phyloP scores from a whole-genome alignment of 2,797 vertebrate genomes.

The Helarctos malayanus region DNA sequence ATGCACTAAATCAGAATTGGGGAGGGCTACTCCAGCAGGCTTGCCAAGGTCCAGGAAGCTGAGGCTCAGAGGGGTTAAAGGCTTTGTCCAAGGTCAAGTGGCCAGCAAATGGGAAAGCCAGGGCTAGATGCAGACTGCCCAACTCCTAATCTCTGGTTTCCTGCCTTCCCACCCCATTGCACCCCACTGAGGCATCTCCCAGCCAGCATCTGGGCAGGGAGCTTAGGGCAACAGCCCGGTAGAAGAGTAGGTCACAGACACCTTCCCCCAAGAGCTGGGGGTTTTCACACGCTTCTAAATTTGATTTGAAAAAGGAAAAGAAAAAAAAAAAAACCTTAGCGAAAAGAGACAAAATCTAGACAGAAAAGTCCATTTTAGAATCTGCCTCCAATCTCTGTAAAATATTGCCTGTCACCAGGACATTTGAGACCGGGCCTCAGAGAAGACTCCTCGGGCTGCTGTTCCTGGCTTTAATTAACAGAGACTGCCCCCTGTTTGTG shows the following conservation, averaged over 20 bases:
- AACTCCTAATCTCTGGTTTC: neutral
- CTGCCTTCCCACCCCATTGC: neutral
- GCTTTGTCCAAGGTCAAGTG: neutral
- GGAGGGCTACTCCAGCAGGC: neutral
- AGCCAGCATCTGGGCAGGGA: neutral
- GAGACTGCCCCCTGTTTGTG: constrained; percentile 84
- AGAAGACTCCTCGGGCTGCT: neutral
- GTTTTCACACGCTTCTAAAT: neutral
- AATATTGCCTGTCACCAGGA: constrained; percentile 45
- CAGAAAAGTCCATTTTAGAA: constrained; percentile 32
- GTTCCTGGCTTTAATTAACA: constrained; percentile 80
- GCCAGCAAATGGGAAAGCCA: neutral
- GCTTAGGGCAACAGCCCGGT: neutral
- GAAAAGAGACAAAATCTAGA: neutral
- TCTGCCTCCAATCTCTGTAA: constrained; percentile 13
- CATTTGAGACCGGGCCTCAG: neutral
- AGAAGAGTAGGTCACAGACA: neutral
- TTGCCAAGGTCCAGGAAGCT: neutral
- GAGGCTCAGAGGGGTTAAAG: neutral
- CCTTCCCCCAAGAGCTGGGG: neutral
- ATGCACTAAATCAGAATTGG: neutral
- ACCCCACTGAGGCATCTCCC: neutral
- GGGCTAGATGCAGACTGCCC: neutral
- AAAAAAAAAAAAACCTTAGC: neutral
- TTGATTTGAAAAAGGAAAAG: neutral